Evolutionary conservation across 2,888 invertebrate genomes (phyloP), one percentile per base, ranked within the genome.

Genomic region (Sabellastarte sp.): DNA sequence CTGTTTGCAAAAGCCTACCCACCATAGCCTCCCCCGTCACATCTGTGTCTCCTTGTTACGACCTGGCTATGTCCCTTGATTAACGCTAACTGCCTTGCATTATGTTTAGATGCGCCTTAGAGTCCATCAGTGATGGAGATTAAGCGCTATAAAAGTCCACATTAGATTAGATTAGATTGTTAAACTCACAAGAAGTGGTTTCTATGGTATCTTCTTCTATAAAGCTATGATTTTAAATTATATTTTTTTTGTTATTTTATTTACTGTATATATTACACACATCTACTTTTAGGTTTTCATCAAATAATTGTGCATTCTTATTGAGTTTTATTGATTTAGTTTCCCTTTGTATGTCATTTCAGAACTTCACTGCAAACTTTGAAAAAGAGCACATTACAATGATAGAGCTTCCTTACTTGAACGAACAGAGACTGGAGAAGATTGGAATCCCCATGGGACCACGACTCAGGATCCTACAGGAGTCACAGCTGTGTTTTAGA

Each of bases 401-500:
- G 86, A 91, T 93, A 33, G 95, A 95, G 82, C 86, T 95, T 65
- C 94, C 94, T 0, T 94, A 93, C 86, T 87, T 95, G 72, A 93
- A 91, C 0, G 95, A 95, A 80, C 93, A 94, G 74, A 88, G 92
- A 63, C 86, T 95, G 3, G 89, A 93, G 73, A 93, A 92, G 65
- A 88, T 95, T 79, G 93, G 94, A 0, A 90, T 95, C n/a, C 94
- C 95, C 0, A 86, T 95, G 75, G 95, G 94, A 10, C 94, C 95
- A 1, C 85, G 94, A 69, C 87, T 93, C 78, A 87, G 94, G 77
- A 94, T 95, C 76, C 87, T 94, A 67, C 93, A 93, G 84, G 94
- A 95, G 60, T 76, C 80, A 1, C 78, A 80, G 63, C 64, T 77
- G 52, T 79, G 79, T 68, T 80, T 80, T 63, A 55, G 77, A 62